Percentiles rank a stretch among this genome's conserved stretches.
Evolutionary conservation across 2,888 invertebrate species (phyloP).

Genomic region (Iphiclides podalirius): DNA sequence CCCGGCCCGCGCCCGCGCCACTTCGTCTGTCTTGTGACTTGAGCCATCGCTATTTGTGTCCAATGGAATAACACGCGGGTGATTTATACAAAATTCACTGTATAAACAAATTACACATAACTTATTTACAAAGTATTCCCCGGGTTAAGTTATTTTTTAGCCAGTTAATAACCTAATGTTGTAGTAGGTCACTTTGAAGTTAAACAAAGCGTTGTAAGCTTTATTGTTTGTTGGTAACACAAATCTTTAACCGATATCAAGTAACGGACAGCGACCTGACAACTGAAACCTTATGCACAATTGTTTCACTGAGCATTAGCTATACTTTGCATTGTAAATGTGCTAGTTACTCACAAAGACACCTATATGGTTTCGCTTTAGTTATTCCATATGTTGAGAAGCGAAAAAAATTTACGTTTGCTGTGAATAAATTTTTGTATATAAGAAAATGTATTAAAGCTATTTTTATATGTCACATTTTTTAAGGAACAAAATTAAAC

Average conservation of each 20-base stretch:
- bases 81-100: conserved; percentile 49
- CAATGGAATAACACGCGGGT: conserved; percentile 41
- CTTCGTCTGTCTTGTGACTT: conserved; percentile 74
- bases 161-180: too few relatives aligned
- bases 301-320: conserved; percentile 25
- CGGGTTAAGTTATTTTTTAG: too few relatives aligned
- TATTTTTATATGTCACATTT: too few relatives aligned
- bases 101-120: too few relatives aligned
- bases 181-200: background rate
- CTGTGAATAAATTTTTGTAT: too few relatives aligned
- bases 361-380: conserved; percentile 27
- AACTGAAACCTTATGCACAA: conserved; percentile 29
- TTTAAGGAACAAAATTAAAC: too few relatives aligned
- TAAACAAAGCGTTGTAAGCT: background rate
- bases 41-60: conserved; percentile 40
- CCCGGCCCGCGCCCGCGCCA: conserved; percentile 40
- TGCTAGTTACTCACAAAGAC: conserved; percentile 14
- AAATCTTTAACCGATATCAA: conserved; percentile 4
- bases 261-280: conserved; percentile 12
- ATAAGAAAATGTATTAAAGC: too few relatives aligned
- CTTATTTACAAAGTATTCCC: too few relatives aligned
- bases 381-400: conserved; percentile 15
- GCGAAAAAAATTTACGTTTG: background rate
- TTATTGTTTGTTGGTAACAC: conserved; percentile 18
- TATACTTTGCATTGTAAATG: conserved; percentile 26